Evolutionary conservation across 2,888 invertebrate genomes (phyloP), one percentile per base, ranked within the genome.

Genomic region (Meiosimyza decipiens): DNA sequence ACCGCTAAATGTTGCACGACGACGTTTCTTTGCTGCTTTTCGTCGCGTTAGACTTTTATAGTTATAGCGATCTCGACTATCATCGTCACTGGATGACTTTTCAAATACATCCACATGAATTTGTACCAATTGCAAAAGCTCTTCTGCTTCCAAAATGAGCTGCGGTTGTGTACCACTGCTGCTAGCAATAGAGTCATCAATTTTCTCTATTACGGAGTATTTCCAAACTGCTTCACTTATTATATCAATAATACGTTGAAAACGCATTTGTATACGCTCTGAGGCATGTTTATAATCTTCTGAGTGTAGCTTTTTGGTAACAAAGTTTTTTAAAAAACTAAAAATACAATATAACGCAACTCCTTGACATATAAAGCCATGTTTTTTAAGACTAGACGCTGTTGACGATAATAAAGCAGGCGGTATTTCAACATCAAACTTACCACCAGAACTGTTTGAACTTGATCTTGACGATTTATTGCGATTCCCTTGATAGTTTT

Each of bases 171-270:
- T n/a, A 73, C 64, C 1, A 63, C 50, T 16, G 11, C 78, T 77
- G 5, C 73, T 75, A 18, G 79, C 49, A 18, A 65, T 49, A 0
- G 83, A 78, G 15, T 79, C 76, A 11, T 84, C 83, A 7, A 85
- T 83, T 73, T 85, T 86, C 47, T 83, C 81, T 13, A 87, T 74
- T 5, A 87, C 81, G 0, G 82, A 80, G 63, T 84, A 80, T 73
- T 87, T 84, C 86, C 87, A 87, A 0, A 85, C 71, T 0, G 84
- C 81, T 74, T 87, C 85, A 13, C 79, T 81, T 15, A 87, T 84
- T 15, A 82, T 80, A 28, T 85, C 84, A 13, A 82, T 79, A 16
- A 84, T 76, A 1, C 80, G 78, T 28, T 81, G 82, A 62, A 86
- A 85, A n/a, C 82, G 77, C 4, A 79, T 63, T 71, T 85, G 82